Evolutionary conservation across 2,113 vertebrate genomes (phyloP).

Genomic region (Sphyrna mokarran): DNA sequence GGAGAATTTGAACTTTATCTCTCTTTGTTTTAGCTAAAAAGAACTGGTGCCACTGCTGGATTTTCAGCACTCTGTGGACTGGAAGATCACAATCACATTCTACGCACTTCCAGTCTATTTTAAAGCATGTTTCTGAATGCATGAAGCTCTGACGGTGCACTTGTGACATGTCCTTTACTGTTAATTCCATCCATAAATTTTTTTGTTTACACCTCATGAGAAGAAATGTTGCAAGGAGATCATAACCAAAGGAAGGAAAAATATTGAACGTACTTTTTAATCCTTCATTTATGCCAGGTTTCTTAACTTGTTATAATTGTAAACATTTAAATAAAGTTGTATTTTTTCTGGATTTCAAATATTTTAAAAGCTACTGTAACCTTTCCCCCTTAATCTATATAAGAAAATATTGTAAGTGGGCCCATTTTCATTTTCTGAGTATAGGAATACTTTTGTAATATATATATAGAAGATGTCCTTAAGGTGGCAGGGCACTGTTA

Average conservation of each 20-base stretch:
- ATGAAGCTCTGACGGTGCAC: slow-evolving; percentile 64
- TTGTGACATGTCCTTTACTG: slow-evolving; percentile 52
- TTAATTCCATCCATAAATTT: slow-evolving; percentile 53
- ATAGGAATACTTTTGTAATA: slow-evolving; percentile 27
- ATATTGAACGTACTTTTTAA: slow-evolving; percentile 46
- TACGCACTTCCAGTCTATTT: slow-evolving; percentile 54
- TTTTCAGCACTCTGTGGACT: slow-evolving; percentile 55
- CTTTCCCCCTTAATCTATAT: not conserved
- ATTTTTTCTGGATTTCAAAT: slow-evolving; percentile 27
- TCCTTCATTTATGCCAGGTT: slow-evolving; percentile 57
- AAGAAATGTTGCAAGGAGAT: slow-evolving; percentile 48
- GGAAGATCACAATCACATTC: slow-evolving; percentile 51
- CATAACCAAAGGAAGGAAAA: slow-evolving; percentile 41
- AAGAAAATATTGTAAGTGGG: slow-evolving; percentile 14
- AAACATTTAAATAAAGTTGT: slow-evolving; percentile 15
- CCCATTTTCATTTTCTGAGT: slow-evolving; percentile 10
- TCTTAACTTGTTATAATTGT: slow-evolving; percentile 38
- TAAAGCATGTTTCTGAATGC: slow-evolving; percentile 69
- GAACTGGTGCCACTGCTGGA: slow-evolving; percentile 52
- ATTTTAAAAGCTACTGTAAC: slow-evolving; percentile 25
- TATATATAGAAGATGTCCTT: slow-evolving; percentile 23
- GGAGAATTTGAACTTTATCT: slow-evolving; percentile 29
- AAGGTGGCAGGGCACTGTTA: not conserved
- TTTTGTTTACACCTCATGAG: slow-evolving; percentile 54
- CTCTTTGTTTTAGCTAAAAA: slow-evolving; percentile 56